Conservation (phyloP, 2,797 vertebrate species). For the Petrocephalus schoutedeni region DNA sequence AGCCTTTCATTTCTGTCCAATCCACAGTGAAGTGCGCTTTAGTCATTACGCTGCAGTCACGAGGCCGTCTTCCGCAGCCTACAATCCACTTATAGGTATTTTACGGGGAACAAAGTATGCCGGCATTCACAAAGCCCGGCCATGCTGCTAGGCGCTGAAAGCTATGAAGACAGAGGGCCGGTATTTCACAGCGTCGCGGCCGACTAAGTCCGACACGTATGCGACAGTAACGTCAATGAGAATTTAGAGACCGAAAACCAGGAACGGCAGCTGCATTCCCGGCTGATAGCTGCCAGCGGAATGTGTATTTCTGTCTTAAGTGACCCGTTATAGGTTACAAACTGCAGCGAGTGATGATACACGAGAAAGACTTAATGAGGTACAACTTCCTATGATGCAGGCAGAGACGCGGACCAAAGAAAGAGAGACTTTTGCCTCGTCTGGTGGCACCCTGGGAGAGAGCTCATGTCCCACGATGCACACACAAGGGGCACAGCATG, state of each 20-base stretch:
- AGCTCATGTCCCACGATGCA: background rate
- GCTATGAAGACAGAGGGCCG: background rate
- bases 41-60: constrained; percentile 44
- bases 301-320: background rate
- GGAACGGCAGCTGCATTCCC: background rate
- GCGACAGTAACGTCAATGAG: background rate
- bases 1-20: constrained; percentile 56
- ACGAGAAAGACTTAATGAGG: background rate
- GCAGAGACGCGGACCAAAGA: background rate
- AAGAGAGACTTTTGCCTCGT: background rate
- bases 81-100: constrained; percentile 22
- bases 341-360: background rate
- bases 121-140: background rate
- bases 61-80: constrained; percentile 41
- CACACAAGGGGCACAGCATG: background rate
- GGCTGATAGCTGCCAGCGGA: background rate
- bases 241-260: background rate
- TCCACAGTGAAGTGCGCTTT: constrained; percentile 40
- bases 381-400: background rate
- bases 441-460: background rate
- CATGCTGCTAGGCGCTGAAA: background rate
- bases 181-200: background rate
- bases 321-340: background rate
- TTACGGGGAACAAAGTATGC: background rate
- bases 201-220: background rate